Evolutionary conservation across 2,113 vertebrate species (phyloP), one percentile per base, ranked within the genome.

Genomic region (Willisornis vidua): DNA sequence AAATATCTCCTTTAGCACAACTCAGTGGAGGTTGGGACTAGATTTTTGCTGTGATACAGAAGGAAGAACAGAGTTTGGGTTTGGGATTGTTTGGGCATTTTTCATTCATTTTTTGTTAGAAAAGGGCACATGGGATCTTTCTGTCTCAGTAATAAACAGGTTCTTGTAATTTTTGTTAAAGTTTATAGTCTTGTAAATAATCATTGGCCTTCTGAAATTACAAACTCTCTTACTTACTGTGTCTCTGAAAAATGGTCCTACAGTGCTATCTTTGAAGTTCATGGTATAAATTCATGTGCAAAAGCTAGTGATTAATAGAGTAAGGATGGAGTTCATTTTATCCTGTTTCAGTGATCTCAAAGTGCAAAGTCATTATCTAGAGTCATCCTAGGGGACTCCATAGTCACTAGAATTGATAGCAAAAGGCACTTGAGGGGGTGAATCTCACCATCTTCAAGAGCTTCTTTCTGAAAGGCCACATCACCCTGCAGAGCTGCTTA

Each of bases 61-160:
- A 63, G 18, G 33, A 77, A 66, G 16, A 29, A 20, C 1, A n/a
- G 4, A 1, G 1, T 63, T 58, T 46, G 13, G 3, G 1, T 5
- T 35, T 78, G 9, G 7, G 7, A 16, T 29, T 54, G 14, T 62
- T 70, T 11, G 9, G 10, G 14, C 4, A 20, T 3, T 43, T 39
- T 74, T 71, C 1, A 1, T 80, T 52, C 8, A 19, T 59, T 48
- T 63, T 85, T 78, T 52, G 4, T 7, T 19, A 74, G 18, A 62
- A 80, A 52, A 3, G 8, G 25, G 6, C 16, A 15, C 0, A 0
- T 13, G 6, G 9, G 11, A 81, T 25, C 11, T 77, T 93, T 87
- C 65, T 46, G 22, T 41, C 5, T 62, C 23, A 9, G 33, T 43
- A 33, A 17, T 31, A 37, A 73, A 66, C 6, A 68, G 11, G 8